phyloP scores from a whole-genome alignment of 2,888 invertebrate species.

The Drosophila leonis region DNA sequence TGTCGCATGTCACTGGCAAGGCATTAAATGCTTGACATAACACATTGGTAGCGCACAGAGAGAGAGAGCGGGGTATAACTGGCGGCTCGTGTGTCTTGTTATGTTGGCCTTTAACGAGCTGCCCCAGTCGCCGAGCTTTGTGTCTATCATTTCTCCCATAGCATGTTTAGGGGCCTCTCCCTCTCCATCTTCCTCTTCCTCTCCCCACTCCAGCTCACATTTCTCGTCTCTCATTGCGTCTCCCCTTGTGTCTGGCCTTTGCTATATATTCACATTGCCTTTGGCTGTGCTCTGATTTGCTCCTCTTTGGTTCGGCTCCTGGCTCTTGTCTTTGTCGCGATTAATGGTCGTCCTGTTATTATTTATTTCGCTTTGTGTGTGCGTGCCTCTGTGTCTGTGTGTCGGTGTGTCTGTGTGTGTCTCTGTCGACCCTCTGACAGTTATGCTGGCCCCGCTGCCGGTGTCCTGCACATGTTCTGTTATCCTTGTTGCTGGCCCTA shows the following conservation, averaged over 20 bases:
- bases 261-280: slow-evolving; percentile 44
- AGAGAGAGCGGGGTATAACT: not conserved
- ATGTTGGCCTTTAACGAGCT: slow-evolving; percentile 71
- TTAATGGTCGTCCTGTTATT: slow-evolving; percentile 76
- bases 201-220: not conserved
- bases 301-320: slow-evolving; percentile 21
- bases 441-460: slow-evolving; percentile 40
- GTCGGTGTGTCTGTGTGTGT: slow-evolving; percentile 6
- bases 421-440: slow-evolving; percentile 58
- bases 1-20: slow-evolving; percentile 49
- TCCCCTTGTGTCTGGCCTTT: slow-evolving; percentile 2
- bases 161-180: slow-evolving; percentile 16
- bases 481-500: slow-evolving; percentile 28
- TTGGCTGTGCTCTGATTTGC: slow-evolving; percentile 48
- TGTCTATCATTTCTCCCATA: slow-evolving; percentile 42
- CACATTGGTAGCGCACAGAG: slow-evolving; percentile 3
- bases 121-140: slow-evolving; percentile 41
- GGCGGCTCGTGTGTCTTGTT: slow-evolving; percentile 56
- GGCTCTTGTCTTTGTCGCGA: slow-evolving; percentile 74
- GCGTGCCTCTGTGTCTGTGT: slow-evolving; percentile 21
- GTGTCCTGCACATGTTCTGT: slow-evolving; percentile 24
- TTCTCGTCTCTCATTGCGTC: not conserved
- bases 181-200: not conserved
- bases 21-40: slow-evolving; percentile 69
- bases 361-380: slow-evolving; percentile 71